Base-by-base conservation (phyloP, 2,797 vertebrate genomes). In the Mastacembelus armatus region DNA sequence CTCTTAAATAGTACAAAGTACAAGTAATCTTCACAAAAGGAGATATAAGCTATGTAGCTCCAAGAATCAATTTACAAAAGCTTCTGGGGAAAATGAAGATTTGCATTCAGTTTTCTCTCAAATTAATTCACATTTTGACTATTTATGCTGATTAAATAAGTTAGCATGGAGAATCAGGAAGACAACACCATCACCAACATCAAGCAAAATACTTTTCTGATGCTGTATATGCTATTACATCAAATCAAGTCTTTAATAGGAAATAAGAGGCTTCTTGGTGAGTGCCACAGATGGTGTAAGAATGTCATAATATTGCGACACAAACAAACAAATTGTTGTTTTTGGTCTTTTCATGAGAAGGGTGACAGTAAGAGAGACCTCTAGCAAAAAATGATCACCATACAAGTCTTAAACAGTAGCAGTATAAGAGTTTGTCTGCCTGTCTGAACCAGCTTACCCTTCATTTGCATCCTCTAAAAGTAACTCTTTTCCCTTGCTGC, bases 11-110 rank as follows among this genome's bases (percentile, higher is more conserved):
- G 42, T 45, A 36, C 12, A 77, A 59, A 36, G 10, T 1, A 5
- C 39, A 19, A 29, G 52, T 56, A 29, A 74, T 65, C 40, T 69
- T 38, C 66, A 81, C 60, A 75, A 60, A n/a, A n/a, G n/a, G 8
- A 57, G 71, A 15, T 30, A 40, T 29, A 33, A 58, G 60, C 19
- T 40, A 21, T 60, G 54, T 29, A 27, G n/a, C 29, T 47, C 26
- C 4, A 38, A 10, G 75, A 83, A 79, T 66, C 19, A 48, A 65
- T 70, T 66, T 12, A 66, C 36, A 43, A 67, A 66, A 33, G 2
- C 42, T 50, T 55, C 40, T 11, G 21, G 35, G 45, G 52, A 35
- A 18, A 30, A 27, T 26, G n/a, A 21, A 58, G 47, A 71, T 64
- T 54, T 40, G 26, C 35, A 60, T 70, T 60, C 33, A 22, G 29